Base-by-base conservation (phyloP, 2,113 vertebrate genomes). In the Acrocephalus arundinaceus region DNA sequence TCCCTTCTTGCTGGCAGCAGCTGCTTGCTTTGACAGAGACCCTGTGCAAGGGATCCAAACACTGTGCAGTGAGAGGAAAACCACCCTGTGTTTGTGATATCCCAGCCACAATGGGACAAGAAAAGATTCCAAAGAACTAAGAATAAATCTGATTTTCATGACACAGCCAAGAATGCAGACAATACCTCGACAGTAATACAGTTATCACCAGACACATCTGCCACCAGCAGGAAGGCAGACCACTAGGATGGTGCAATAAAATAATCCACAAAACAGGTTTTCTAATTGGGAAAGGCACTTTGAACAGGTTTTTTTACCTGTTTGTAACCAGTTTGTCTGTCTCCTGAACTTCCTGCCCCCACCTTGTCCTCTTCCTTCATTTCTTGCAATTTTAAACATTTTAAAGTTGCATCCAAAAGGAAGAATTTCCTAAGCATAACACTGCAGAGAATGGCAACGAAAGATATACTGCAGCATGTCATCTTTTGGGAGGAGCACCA, bases 241-340 rank as follows among this genome's bases (percentile, higher is more conserved):
- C 25, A 41, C 43, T 2, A 20, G 13, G 23, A 71, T 85, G 77
- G 70, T 84, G 68, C 87, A 91, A 93, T 30, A 20, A 87, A 94
- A 37, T 62, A 28, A 81, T 81, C 28, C 62, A 74, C 39, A 46
- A 33, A 96, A 89, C 93, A 81, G 84, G 84, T 81, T 84, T 94
- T 54, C 43, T 43, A 43, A 45, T 35, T 80, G 68, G 37, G 79
- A 95, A 89, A 43, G 65, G 24, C 2, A 1, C 76, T 95, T 73
- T 3, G 51, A 90, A 66, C 27, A 58, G 35, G 37, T 20, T 52
- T 41, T 63, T 77, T 78, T 27, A 51, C 81, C 80, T 67, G 89
- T 68, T 87, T 45, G 52, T 7, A 93, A 93, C 57, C 43, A 55
- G 46, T 91, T 65, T 72, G n/a, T 77, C 94, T 13, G 63, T 72